Evolutionary conservation across 2,797 vertebrate species (phyloP).

Genomic region (Silurus aristotelis): DNA sequence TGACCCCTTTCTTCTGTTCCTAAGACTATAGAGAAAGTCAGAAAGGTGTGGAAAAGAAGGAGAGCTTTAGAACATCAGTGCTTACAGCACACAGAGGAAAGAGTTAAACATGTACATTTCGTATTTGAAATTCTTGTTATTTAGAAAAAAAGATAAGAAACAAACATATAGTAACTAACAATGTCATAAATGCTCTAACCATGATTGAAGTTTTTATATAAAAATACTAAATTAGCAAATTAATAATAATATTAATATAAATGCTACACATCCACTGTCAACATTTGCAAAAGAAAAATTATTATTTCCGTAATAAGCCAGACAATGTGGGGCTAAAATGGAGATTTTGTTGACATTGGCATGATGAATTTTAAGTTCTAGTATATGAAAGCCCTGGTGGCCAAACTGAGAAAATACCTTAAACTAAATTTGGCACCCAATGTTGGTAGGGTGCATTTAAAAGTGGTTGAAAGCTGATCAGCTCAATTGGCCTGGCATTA

Average conservation of each 20-base stretch:
- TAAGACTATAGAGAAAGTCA: constrained; percentile 56
- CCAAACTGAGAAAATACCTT: not conserved
- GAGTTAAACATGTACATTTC: not conserved
- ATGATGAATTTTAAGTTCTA: too few species aligned
- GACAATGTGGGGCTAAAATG: not conserved
- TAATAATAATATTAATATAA: not conserved
- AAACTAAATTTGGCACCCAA: not conserved
- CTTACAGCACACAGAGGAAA: not conserved
- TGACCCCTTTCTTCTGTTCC: constrained; percentile 70
- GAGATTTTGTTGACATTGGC: not conserved
- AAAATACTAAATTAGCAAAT: not conserved
- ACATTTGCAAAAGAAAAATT: not conserved
- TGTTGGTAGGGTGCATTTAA: not conserved
- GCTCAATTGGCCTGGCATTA: not conserved
- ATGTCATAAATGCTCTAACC: not conserved
- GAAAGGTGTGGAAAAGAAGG: constrained; percentile 3
- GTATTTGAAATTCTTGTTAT: not conserved
- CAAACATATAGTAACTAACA: not conserved
- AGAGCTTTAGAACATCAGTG: constrained; percentile 27
- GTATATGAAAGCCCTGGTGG: not conserved
- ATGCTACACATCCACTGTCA: not conserved
- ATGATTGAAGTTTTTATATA: not conserved
- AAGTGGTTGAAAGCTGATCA: not conserved
- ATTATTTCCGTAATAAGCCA: not conserved
- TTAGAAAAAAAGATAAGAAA: not conserved